phyloP scores from a whole-genome alignment of 2,888 invertebrate genomes.

The Gryllus longicercus region DNA sequence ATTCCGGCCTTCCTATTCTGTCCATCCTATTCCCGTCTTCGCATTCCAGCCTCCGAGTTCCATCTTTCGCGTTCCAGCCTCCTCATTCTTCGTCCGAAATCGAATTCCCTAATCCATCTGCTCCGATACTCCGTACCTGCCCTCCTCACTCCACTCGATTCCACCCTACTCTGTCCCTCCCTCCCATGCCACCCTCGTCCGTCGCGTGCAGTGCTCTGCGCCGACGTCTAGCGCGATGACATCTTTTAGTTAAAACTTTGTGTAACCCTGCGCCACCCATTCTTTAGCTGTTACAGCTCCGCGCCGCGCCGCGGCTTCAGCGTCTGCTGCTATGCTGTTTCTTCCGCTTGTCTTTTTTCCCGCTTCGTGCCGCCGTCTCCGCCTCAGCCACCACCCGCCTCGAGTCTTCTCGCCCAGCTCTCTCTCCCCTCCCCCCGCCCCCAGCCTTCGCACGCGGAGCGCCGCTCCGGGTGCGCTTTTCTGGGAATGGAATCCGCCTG shows the following conservation, averaged over 20 bases:
- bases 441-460: not conserved
- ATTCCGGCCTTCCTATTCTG: no score
- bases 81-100: no score
- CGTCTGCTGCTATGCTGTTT: slow-evolving; percentile 19
- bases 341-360: not conserved
- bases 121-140: no score
- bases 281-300: not conserved
- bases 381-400: not conserved
- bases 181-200: no score
- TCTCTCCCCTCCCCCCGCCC: not conserved
- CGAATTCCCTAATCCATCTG: no score
- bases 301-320: not conserved
- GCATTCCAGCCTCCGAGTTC: no score
- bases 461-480: slow-evolving; percentile 22
- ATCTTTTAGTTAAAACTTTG: not conserved
- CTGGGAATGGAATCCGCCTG: slow-evolving; percentile 25
- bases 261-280: slow-evolving; percentile 5
- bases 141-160: no score
- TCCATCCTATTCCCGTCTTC: no score
- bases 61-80: no score
- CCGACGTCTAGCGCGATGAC: no score
- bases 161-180: no score
- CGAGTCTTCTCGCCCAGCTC: not conserved
- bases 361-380: not conserved
- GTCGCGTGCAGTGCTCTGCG: no score